Evolutionary conservation across 2,888 invertebrate genomes (phyloP).

Genomic region (Alcis repandata): DNA sequence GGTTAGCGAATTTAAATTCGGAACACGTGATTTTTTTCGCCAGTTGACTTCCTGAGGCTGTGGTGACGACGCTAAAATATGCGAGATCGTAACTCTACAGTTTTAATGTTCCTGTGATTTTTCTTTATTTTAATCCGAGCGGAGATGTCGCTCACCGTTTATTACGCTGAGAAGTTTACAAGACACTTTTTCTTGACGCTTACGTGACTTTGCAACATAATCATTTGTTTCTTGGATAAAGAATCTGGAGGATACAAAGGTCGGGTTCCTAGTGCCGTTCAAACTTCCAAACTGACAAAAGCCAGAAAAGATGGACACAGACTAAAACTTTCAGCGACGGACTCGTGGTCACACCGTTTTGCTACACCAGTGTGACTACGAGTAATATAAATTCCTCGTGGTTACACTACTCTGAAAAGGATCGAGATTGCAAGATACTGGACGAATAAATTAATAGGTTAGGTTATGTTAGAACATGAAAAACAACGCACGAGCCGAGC

Average conservation of each 20-base stretch:
- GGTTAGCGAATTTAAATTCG: slow-evolving; percentile 48
- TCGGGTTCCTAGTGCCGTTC: background rate
- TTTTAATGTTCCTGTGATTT: slow-evolving; percentile 45
- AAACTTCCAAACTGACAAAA: no score
- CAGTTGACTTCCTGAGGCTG: slow-evolving; percentile 43
- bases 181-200: slow-evolving; percentile 22
- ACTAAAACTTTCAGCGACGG: no score
- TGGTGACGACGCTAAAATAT: slow-evolving; percentile 44
- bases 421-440: no score
- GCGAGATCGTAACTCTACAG: slow-evolving; percentile 40
- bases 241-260: slow-evolving; percentile 4
- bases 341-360: no score
- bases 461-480: no score
- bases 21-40: slow-evolving; percentile 49
- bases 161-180: slow-evolving; percentile 28
- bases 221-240: slow-evolving; percentile 7
- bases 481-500: no score
- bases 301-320: no score
- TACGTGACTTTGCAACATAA: slow-evolving; percentile 21
- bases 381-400: no score
- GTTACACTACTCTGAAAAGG: no score
- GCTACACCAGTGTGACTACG: no score
- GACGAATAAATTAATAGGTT: no score
- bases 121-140: slow-evolving; percentile 42
- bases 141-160: slow-evolving; percentile 26